Evolutionary conservation across 2,113 vertebrate genomes (phyloP), one percentile per base, ranked within the genome.

Genomic region (Heterotis niloticus): DNA sequence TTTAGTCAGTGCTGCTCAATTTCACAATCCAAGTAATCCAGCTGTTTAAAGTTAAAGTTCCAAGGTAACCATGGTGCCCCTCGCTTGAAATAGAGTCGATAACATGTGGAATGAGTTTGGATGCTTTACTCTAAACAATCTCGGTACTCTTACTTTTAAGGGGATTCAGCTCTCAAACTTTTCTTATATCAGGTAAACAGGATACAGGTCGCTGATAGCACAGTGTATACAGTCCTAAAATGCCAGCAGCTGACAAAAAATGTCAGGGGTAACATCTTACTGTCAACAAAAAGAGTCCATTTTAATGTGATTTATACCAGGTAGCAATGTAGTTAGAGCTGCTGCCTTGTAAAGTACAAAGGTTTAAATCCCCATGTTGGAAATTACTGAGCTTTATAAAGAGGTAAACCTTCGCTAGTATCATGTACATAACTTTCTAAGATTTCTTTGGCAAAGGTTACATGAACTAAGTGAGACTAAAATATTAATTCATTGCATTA

Each of bases 41-140:
- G 92, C 92, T 93, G 92, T 92, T 94, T 92, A 91, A 94, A 91
- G 92, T 94, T 94, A 94, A 92, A 92, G 90, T 92, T 93, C 91
- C 90, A 92, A 92, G 92, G 92, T 93, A 93, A 93, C 91, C 91
- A 92, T 93, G 91, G 92, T 90, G 89, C 91, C 91, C 89, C 86
- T 87, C 85, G 89, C 89, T 89, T 91, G 90, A 85, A 91, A 88
- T 86, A 87, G 86, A 83, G 89, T 86, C 85, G 77, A 90, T 90
- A 91, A 94, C 91, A 93, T 94, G 92, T 93, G 92, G 91, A 92
- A 93, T 91, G 92, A 79, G 90, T 94, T 93, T 94, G 89, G 90
- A 90, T 91, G 90, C 82, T 79, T 90, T 91, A 89, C 88, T 90
- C 84, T 87, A 87, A 86, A 88, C 85, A 84, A 84, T 76, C 81